Conservation (phyloP, 2,888 invertebrate species). For the Automeris io region DNA sequence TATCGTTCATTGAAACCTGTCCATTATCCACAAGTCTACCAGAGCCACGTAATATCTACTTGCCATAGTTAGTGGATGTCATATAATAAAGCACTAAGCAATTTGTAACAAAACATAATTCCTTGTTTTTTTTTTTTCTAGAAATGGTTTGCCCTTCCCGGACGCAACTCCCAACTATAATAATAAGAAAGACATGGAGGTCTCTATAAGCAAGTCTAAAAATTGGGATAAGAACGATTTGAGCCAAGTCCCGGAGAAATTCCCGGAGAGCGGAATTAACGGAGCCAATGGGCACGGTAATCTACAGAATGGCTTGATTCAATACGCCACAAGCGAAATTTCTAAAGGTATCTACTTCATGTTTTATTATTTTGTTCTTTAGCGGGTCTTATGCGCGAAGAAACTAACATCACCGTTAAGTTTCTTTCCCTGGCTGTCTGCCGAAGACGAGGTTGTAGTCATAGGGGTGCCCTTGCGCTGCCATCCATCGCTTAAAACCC, state of each 20-base stretch:
- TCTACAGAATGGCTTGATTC: conserved; percentile 67
- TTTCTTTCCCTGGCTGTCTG: too few relatives aligned
- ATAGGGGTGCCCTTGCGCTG: too few relatives aligned
- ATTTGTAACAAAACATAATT: neutral
- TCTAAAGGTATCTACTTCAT: conserved; percentile 73
- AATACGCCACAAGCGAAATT: conserved; percentile 80
- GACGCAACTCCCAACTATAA: conserved; percentile 75
- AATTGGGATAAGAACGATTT: conserved; percentile 76
- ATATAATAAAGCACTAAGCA: neutral
- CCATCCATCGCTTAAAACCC: too few relatives aligned
- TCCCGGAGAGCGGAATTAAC: conserved; percentile 39
- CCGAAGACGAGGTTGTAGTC: too few relatives aligned
- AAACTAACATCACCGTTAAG: too few relatives aligned
- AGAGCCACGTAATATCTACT: too few relatives aligned
- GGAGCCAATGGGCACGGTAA: conserved; percentile 58
- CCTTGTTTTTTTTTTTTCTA: conserved; percentile 25
- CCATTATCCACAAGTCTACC: too few relatives aligned
- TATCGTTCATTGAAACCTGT: too few relatives aligned
- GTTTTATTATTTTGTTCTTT: too few relatives aligned
- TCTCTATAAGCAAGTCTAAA: conserved; percentile 35
- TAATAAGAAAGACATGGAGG: conserved; percentile 65
- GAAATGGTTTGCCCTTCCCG: conserved; percentile 83
- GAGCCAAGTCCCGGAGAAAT: conserved; percentile 54
- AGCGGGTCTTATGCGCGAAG: too few relatives aligned
- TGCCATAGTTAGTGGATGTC: too few relatives aligned